A percentile compares a stretch with the other conserved stretches of the same genome.
phyloP scores from a whole-genome alignment of 2,888 invertebrate genomes.

The Ectropis crepuscularia region DNA sequence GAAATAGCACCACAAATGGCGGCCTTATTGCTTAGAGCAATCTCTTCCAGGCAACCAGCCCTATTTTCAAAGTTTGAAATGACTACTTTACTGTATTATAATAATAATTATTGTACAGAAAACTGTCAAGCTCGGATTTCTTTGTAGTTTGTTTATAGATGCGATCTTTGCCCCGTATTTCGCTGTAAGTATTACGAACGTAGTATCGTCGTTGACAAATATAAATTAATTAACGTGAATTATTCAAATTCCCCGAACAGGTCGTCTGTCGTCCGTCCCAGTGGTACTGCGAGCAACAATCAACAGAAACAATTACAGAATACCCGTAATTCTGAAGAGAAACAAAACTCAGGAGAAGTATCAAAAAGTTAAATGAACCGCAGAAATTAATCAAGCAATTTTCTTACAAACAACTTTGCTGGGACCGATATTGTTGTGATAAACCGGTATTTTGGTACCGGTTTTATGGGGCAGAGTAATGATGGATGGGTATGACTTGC shows the following conservation, averaged over 20 bases:
- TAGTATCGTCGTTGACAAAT: not conserved
- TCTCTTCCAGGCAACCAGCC: too few relatives aligned
- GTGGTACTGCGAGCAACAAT: slow-evolving; percentile 16
- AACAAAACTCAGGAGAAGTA: slow-evolving; percentile 37
- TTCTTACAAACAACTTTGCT: slow-evolving; percentile 2
- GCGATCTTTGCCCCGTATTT: not conserved
- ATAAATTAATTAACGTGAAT: slow-evolving; percentile 6
- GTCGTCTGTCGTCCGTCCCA: not conserved
- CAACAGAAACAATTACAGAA: slow-evolving; percentile 29
- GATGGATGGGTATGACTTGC: too few relatives aligned
- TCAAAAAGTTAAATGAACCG: slow-evolving; percentile 41
- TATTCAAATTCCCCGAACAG: slow-evolving; percentile 1
- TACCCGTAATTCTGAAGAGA: slow-evolving; percentile 25
- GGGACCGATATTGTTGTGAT: slow-evolving; percentile 10
- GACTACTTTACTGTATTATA: too few relatives aligned
- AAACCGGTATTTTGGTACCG: not conserved
- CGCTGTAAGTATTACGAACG: not conserved
- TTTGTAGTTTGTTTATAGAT: not conserved
- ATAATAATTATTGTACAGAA: too few relatives aligned
- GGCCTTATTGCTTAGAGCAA: too few relatives aligned
- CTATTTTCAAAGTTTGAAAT: too few relatives aligned
- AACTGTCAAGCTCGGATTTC: too few relatives aligned
- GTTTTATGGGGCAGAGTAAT: too few relatives aligned
- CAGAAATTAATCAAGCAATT: slow-evolving; percentile 39
- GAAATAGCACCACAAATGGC: too few relatives aligned